These are phyloP conservation scores for Linyphia triangularis DNA, from an alignment of 2,888 invertebrate species.

Conservation along the genomic window DNA sequence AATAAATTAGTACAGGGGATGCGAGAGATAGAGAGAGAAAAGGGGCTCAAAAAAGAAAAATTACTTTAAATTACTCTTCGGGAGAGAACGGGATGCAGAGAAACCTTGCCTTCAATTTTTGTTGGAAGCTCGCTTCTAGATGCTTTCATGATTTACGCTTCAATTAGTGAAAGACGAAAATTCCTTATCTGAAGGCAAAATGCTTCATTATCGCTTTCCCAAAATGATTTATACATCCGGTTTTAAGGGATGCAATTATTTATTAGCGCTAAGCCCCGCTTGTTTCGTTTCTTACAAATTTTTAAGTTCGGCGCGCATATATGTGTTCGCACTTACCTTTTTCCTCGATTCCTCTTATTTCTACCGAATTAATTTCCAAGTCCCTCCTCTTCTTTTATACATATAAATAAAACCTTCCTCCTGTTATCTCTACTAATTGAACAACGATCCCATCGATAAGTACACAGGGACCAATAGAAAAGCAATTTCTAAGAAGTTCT, in stretches of 20 bases:
- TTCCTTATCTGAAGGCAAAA: slow-evolving; percentile 69
- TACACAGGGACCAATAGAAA: slow-evolving; percentile 59
- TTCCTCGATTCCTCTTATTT: slow-evolving; percentile 60
- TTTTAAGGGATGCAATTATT: slow-evolving; percentile 69
- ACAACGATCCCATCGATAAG: slow-evolving; percentile 49
- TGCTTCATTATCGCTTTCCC: slow-evolving; percentile 68
- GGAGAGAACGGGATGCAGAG: background rate
- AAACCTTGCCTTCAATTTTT: slow-evolving; percentile 50
- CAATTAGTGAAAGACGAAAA: slow-evolving; percentile 67
- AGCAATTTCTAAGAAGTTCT: slow-evolving; percentile 53
- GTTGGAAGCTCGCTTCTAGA: slow-evolving; percentile 6
- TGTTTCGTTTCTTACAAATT: slow-evolving; percentile 52
- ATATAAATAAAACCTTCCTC: slow-evolving; percentile 38
- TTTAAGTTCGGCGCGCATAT: slow-evolving; percentile 36
- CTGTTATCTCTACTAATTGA: slow-evolving; percentile 67
- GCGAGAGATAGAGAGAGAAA: background rate
- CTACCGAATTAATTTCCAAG: slow-evolving; percentile 63
- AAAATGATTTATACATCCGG: slow-evolving; percentile 70
- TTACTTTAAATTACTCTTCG: slow-evolving; percentile 51
- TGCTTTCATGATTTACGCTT: slow-evolving; percentile 67
- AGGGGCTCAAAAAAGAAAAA: slow-evolving; percentile 34
- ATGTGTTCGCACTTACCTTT: slow-evolving; percentile 10
- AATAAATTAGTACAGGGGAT: slow-evolving; percentile 35
- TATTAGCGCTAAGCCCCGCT: slow-evolving; percentile 64
- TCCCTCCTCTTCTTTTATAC: slow-evolving; percentile 25